Conservation (phyloP, 2,113 vertebrate species). For the Pelusios castaneus region DNA sequence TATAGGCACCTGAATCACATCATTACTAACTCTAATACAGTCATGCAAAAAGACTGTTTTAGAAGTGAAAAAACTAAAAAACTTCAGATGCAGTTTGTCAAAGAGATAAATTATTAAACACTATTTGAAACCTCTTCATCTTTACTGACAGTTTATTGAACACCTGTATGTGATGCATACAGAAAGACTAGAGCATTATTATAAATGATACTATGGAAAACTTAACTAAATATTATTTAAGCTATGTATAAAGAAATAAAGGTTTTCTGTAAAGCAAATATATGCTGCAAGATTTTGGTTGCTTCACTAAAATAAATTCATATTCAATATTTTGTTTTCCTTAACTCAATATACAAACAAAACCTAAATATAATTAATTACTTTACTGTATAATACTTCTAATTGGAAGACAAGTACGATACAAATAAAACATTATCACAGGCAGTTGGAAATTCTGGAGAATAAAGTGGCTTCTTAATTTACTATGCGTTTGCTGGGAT, state of each 20-base stretch:
- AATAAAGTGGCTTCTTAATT: no score
- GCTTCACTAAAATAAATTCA: no score
- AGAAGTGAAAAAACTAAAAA: not conserved
- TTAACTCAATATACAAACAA: no score
- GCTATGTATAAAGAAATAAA: not conserved
- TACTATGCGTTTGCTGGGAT: no score
- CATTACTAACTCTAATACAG: not conserved
- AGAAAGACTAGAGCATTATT: not conserved
- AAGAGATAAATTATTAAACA: not conserved
- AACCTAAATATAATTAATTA: no score
- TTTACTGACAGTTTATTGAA: not conserved
- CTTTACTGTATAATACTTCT: no score
- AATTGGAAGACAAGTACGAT: no score
- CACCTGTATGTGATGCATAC: not conserved
- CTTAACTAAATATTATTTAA: not conserved
- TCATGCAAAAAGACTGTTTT: not conserved
- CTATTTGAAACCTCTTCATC: not conserved
- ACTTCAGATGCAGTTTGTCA: not conserved
- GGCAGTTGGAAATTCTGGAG: no score
- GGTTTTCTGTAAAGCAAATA: not conserved
- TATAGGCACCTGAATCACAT: not conserved
- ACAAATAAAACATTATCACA: no score
- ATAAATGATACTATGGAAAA: not conserved
- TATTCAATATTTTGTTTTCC: no score
- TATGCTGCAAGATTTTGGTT: no score